Base-by-base conservation (phyloP, 1,140 invertebrate genomes). In the Caenorhabditis latens region DNA sequence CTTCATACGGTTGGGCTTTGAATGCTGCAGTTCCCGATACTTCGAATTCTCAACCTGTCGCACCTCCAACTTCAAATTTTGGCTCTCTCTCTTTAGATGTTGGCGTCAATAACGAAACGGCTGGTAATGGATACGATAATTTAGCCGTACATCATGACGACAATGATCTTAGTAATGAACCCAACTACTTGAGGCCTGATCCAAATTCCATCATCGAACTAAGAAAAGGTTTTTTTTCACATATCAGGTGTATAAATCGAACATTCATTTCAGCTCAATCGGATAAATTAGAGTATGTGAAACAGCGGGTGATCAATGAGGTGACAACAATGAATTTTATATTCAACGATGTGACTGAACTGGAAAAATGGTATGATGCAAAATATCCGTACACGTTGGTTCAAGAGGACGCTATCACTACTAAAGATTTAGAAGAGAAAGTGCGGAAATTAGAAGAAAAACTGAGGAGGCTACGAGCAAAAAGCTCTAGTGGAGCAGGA, bases 91-190 rank as follows among this genome's bases (percentile, higher is more conserved):
- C 46, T 3, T 40, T 79, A 4, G 71, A 79, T 50, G 21, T 53
- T 21, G 71, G 71, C 13, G 43, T 24, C 14, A 46, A 46, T 13
- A 48, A 79, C 11, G 71, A 79, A 21, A 50, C 71, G 6, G 71
- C 71, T 53, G 71, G 71, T 9, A 50, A n/a, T 24, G 71, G 71
- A 79, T 79, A 46, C 71, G 71, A 79, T 53, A 46, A 79, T 79
- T 79, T 79, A 11, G 21, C 14, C 14, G 46, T 32, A 9, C 71
- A 79, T 24, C 46, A 71, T 46, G 42, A 79, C n/a, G 43, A 79
- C 4, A 46, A 79, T 24, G 14, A 79, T 53, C 5, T 9, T 4
- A 16, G 9, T 11, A 24, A 24, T 6, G 46, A 79, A 50, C 43
- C 19, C 4, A n/a, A 50, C n/a, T 79, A 79, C 53, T 50, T 79